Percentiles rank a stretch among this genome's conserved stretches.
phyloP scores from a whole-genome alignment of 2,797 vertebrate genomes.

The Acipenser oxyrinchus region DNA sequence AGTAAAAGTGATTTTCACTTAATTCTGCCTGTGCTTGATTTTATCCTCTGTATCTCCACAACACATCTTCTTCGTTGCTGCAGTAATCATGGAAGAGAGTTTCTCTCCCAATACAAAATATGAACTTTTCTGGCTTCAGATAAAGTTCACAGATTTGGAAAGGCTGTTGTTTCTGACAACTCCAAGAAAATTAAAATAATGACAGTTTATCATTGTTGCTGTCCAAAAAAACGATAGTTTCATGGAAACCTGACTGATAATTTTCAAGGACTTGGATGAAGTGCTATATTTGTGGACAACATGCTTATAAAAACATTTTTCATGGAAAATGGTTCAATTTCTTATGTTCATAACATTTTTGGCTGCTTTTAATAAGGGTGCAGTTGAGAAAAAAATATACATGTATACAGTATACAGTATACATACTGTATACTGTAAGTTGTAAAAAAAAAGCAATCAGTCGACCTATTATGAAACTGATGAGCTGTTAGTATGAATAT shows the following conservation, averaged over 20 bases:
- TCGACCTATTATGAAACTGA: too few relatives aligned
- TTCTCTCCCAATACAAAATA: constrained; percentile 4
- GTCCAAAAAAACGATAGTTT: not conserved
- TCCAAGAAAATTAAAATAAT: constrained; percentile 2
- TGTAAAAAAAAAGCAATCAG: too few relatives aligned
- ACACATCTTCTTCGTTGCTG: not conserved
- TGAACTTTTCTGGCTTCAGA: not conserved
- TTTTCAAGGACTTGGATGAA: not conserved
- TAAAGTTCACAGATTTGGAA: constrained; percentile 6
- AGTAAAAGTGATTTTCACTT: not conserved
- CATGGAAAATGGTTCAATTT: too few relatives aligned
- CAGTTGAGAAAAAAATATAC: too few relatives aligned
- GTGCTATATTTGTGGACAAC: not conserved
- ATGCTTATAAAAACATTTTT: too few relatives aligned
- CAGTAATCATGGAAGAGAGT: not conserved
- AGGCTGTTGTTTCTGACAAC: not conserved
- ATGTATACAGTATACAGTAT: too few relatives aligned
- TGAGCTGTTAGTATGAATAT: too few relatives aligned
- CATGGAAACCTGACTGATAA: not conserved
- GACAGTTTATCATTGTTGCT: not conserved
- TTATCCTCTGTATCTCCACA: not conserved
- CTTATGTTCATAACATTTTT: too few relatives aligned
- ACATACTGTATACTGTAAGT: too few relatives aligned
- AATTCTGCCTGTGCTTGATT: not conserved
- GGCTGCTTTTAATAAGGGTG: too few relatives aligned